Evolutionary conservation across 2,113 vertebrate genomes (phyloP), one percentile per base, ranked within the genome.

Genomic region (Rhinogobius similis): DNA sequence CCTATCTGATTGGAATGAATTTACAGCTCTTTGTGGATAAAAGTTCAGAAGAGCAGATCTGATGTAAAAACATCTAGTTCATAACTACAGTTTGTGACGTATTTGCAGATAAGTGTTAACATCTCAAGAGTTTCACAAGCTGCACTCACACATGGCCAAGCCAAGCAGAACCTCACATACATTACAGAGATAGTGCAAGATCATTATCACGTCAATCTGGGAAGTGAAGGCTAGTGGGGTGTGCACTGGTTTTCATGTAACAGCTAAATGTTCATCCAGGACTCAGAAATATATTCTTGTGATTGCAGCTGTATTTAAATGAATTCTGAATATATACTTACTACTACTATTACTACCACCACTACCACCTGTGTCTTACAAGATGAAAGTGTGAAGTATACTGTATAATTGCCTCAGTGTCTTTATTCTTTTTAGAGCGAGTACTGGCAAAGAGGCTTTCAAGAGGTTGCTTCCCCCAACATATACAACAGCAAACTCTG

Each of bases 401-500:
- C 2, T 2, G 32, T 36, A 36, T 10, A 20, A 2, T 59, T 29
- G 9, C 29, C 14, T n/a, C 14, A 7, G 20, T 20, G 7, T 61
- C 3, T 29, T 32, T n/a, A 36, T 50, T 55, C 29, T 46, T 61
- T 79, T 24, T 76, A 99, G 97, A 95, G 93, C 53, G 95, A 98
- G 46, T 97, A 98, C 81, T 94, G 93, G 79, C 94, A 48, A 48
- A 92, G 93, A 67, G 89, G 93, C 52, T 98, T 98, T 75, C 94
- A 92, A 41, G 97, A 99, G 82, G 97, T 99, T 23, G 90, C 96
- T 0, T 95, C 96, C 14, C 97, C 97, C 0, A 98, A 95, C 65
- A 75, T 99, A 85, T 98, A 94, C 81, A 98, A 94, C 92, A 95
- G 94, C 65, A 96, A 93, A 75, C 94, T 98, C 78, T 98, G 97